Evolutionary conservation across 2,888 invertebrate species (phyloP), one percentile per base, ranked within the genome.

Genomic region (Mesodorylaimus sp.): DNA sequence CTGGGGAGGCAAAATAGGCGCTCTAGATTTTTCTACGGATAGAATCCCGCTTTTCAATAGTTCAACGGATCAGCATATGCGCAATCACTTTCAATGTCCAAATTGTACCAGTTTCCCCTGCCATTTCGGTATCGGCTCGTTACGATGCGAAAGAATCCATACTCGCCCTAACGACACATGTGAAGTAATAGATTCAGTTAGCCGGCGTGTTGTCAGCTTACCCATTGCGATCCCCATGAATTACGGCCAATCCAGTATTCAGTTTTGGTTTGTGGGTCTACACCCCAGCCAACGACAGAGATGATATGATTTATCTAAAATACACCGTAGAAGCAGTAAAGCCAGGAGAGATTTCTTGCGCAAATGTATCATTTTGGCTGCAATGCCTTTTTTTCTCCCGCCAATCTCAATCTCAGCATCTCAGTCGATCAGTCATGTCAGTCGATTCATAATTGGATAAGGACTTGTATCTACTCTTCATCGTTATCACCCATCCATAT

Each of bases 171-270:
- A 16, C 25, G 47, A 19, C 16, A 50, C n/a, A n/a, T n/a, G n/a
- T n/a, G n/a, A n/a, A n/a, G n/a, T n/a, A n/a, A n/a, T n/a, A n/a
- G n/a, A n/a, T n/a, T n/a, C n/a, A n/a, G n/a, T n/a, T n/a, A n/a
- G n/a, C n/a, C n/a, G n/a, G n/a, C n/a, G n/a, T n/a, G n/a, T n/a
- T n/a, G n/a, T n/a, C n/a, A n/a, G n/a, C 44, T n/a, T 56, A 68
- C 71, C 70, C 70, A 71, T 23, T 67, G 67, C 41, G 61, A 58
- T 52, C 71, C 71, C 71, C 71, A 71, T 16, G 68, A 68, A 61
- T 72, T 72, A 47, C 71, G 59, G 7, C 63, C 70, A 49, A 72
- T 66, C 72, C 72, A 72, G 58, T 66, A 72, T 53, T 69, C 68
- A 7, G 63, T 60, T 29, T 68, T 68, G 26, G 61, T 60, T 45